phyloP scores from a whole-genome alignment of 2,113 vertebrate genomes.

The Chaetops frenatus region DNA sequence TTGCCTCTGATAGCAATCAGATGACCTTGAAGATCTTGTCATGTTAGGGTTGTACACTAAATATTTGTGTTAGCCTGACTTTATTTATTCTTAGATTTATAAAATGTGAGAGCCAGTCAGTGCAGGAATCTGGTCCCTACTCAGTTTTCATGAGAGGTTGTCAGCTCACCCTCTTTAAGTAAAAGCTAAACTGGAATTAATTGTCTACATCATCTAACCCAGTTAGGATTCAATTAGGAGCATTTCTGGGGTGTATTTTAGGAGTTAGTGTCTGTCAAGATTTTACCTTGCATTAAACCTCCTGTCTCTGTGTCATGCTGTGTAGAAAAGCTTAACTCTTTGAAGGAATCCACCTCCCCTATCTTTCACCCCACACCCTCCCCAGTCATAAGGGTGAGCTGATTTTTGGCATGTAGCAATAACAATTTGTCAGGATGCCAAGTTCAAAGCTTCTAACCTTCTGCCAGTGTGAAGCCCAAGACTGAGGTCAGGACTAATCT shows the following conservation, averaged over 20 bases:
- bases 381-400: neutral
- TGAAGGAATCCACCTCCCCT: slow-evolving; percentile 16
- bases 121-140: neutral
- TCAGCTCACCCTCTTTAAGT: neutral
- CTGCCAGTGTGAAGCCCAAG: neutral
- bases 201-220: neutral
- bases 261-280: neutral
- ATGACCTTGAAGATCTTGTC: neutral
- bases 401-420: neutral
- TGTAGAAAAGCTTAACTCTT: slow-evolving; percentile 15
- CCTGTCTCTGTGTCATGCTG: slow-evolving; percentile 17
- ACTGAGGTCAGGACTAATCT: slow-evolving; percentile 22
- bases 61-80: neutral
- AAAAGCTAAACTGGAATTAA: neutral
- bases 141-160: neutral
- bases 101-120: neutral
- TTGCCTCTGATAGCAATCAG: neutral
- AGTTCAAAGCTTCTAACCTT: slow-evolving; percentile 50
- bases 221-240: slow-evolving; percentile 1
- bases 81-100: neutral
- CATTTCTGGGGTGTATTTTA: slow-evolving; percentile 15
- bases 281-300: slow-evolving; percentile 8
- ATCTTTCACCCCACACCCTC: neutral
- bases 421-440: slow-evolving; percentile 58
- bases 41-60: neutral